Conservation (phyloP, 2,113 vertebrate genomes). For the Sterrhoptilus dennistouni region DNA sequence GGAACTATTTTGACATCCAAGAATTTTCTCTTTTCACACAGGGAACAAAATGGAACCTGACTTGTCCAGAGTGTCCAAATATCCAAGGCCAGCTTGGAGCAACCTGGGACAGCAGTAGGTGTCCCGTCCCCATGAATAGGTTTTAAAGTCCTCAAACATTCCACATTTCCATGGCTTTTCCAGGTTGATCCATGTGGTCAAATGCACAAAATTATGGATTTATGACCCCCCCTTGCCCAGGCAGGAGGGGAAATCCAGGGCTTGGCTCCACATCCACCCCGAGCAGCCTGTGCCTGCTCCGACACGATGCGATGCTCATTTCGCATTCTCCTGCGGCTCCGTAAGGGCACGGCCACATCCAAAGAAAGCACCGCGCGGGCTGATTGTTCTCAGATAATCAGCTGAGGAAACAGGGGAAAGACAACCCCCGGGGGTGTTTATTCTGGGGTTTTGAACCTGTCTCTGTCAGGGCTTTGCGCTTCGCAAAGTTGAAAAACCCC, state of each 20-base stretch:
- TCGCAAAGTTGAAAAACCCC: constrained; percentile 8
- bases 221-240: not conserved
- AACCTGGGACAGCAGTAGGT: not conserved
- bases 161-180: not conserved
- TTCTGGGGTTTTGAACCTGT: not conserved
- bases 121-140: not conserved
- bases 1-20: not conserved
- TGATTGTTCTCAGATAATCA: constrained; percentile 61
- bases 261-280: not conserved
- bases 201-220: not conserved
- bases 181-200: not conserved
- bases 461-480: not conserved
- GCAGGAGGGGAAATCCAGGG: not conserved
- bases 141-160: not conserved
- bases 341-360: constrained; percentile 22
- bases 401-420: constrained; percentile 51
- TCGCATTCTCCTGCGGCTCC: not conserved
- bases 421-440: constrained; percentile 45
- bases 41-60: not conserved
- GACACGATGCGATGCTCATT: not conserved
- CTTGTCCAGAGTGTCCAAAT: not conserved
- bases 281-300: not conserved
- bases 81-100: not conserved
- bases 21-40: not conserved
- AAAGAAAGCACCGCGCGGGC: constrained; percentile 33